Evolutionary conservation across 2,113 vertebrate species (phyloP), one percentile per base, ranked within the genome.

Genomic region (Anhinga rufa): DNA sequence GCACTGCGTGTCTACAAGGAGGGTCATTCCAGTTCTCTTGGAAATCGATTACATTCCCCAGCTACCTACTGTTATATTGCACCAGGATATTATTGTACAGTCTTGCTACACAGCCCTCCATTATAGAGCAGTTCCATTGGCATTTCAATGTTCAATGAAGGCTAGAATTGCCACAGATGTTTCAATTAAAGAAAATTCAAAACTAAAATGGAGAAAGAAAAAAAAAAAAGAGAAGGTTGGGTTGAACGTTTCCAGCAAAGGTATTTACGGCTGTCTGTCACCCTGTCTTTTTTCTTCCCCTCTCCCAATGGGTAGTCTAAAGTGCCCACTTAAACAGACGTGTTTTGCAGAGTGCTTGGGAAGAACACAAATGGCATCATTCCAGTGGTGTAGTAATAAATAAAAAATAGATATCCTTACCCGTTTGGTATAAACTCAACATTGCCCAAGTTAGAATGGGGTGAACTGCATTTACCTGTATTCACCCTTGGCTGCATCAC

Each of bases 31-130:
- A 86, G 86, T 95, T 90, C 93, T 95, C 95, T 85, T 95, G 93
- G 92, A 97, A 97, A 97, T 97, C 80, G 84, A 97, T 95, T 97
- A 93, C 95, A 95, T 95, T 97, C 87, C 89, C 89, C 96, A 93
- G 96, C 92, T 93, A 81, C 93, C 95, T 91, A 94, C 93, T 97
- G 95, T 95, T 96, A 86, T 83, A 97, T 94, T 94, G 93, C 92
- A 95, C 92, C 77, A 86, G 92, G 92, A 94, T 95, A 96, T 96
- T 95, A 96, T 93, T 85, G 95, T 91, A 93, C 77, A 89, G 92
- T 54, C 92, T 88, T 96, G 95, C 95, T 93, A 89, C 92, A 78
- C 80, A 95, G 93, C 79, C 93, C 80, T 94, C 88, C 82, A 62
- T 95, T 96, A 96, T 40, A 95, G 81, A 90, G 91, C 79, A 81